Conservation (phyloP, 1,140 invertebrate genomes). For the Nymphalis io region DNA sequence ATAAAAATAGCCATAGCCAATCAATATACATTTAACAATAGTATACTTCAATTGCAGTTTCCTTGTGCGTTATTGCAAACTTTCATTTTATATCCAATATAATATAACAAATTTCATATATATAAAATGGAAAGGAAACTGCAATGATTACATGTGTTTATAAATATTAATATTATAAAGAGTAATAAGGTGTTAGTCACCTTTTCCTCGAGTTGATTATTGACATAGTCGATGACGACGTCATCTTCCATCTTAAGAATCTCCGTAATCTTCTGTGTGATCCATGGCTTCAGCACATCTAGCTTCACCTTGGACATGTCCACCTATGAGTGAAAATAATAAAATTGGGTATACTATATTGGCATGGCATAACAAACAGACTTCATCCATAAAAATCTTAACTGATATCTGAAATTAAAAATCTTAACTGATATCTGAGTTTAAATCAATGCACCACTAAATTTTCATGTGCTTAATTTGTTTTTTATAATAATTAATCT, state of each 20-base stretch:
- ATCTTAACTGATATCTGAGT: too few species aligned
- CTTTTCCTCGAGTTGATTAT: constrained; percentile 98
- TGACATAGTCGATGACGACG: constrained; percentile 99
- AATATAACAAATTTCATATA: not conserved
- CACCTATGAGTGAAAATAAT: constrained; percentile 84
- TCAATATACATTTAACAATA: constrained; percentile 77
- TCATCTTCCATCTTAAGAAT: constrained; percentile 98
- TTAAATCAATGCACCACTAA: too few species aligned
- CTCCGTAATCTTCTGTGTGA: constrained; percentile 96
- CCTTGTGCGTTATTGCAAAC: constrained; percentile 38
- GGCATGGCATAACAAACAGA: too few species aligned
- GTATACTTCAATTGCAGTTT: constrained; percentile 77
- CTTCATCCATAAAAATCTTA: too few species aligned
- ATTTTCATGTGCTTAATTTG: too few species aligned
- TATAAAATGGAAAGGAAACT: constrained; percentile 63
- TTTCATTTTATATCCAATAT: constrained; percentile 1
- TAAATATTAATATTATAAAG: constrained; percentile 51
- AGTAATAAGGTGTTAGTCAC: constrained; percentile 76
- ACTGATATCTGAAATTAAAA: too few species aligned
- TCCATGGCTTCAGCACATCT: constrained; percentile 99
- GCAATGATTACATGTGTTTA: constrained; percentile 77
- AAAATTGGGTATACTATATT: not conserved
- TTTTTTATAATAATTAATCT: too few species aligned
- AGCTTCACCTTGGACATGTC: constrained; percentile 99
- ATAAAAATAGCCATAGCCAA: constrained; percentile 82